Percentiles rank a stretch among this genome's conserved stretches.
These are phyloP conservation scores for Crypturellus undulatus DNA, from an alignment of 2,113 vertebrate species.

Conservation along the genomic window DNA sequence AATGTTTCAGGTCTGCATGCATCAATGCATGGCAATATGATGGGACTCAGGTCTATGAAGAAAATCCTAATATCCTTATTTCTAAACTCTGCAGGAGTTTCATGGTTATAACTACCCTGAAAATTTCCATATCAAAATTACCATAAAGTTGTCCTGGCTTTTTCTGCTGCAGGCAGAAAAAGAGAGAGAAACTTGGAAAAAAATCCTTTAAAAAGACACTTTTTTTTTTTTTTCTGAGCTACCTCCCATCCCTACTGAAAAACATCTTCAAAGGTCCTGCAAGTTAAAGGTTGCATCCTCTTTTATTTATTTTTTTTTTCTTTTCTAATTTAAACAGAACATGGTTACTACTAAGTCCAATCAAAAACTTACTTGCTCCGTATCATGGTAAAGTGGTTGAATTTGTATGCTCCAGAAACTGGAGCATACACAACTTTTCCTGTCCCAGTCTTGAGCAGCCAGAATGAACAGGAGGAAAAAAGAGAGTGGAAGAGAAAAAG, in stretches of 20 bases:
- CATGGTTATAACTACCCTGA: slow-evolving; percentile 17
- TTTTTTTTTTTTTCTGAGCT: background rate
- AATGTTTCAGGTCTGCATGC: slow-evolving; percentile 44
- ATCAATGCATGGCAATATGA: slow-evolving; percentile 13
- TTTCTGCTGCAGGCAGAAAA: slow-evolving; percentile 25
- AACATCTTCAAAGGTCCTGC: background rate
- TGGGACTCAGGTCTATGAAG: slow-evolving; percentile 36
- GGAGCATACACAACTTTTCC: background rate
- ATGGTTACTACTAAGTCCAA: background rate
- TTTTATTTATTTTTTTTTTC: background rate
- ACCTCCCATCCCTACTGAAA: background rate
- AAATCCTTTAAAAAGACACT: background rate
- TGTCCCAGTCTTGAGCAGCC: accelerated
- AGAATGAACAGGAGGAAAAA: background rate
- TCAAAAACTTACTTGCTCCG: background rate
- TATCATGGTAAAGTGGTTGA: background rate
- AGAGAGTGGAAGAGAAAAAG: background rate
- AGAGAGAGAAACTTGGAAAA: background rate
- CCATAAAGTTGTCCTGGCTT: slow-evolving; percentile 24
- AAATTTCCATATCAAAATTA: slow-evolving; percentile 51
- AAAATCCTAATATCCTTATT: slow-evolving; percentile 53
- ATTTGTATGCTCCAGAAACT: background rate
- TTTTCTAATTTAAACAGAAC: background rate
- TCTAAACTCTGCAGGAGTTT: slow-evolving; percentile 41
- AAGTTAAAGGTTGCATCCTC: background rate